Conservation (phyloP, 1,140 invertebrate species). For the Pseudoatta argentina region DNA sequence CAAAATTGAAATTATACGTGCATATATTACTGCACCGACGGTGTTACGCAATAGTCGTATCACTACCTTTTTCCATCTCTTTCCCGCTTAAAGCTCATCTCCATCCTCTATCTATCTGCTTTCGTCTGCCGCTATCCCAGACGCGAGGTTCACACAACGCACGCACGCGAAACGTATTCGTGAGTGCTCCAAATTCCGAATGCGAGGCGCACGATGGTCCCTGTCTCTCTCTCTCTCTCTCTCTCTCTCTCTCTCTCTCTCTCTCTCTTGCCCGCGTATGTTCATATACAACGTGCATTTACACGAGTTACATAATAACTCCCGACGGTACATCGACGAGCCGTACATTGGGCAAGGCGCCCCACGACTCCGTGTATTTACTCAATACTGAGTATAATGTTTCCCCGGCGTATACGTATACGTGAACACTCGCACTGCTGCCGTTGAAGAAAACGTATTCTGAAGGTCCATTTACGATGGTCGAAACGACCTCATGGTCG, state of each 20-base stretch:
- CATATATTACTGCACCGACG: slow-evolving; percentile 14
- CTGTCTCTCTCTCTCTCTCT: background rate
- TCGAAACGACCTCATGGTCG: background rate
- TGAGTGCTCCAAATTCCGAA: slow-evolving; percentile 46
- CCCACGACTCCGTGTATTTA: slow-evolving; percentile 60
- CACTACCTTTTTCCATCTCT: background rate
- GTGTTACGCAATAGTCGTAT: slow-evolving; percentile 30
- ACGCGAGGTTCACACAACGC: background rate
- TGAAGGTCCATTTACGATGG: slow-evolving; percentile 46
- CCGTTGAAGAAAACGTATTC: slow-evolving; percentile 49
- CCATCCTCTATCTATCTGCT: background rate
- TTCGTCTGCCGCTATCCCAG: background rate
- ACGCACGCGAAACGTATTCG: slow-evolving; percentile 16
- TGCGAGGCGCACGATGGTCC: slow-evolving; percentile 21
- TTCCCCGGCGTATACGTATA: slow-evolving; percentile 52
- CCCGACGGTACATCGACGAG: slow-evolving; percentile 70
- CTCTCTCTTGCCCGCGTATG: background rate
- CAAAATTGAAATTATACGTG: slow-evolving; percentile 48
- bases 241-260: too few relatives aligned
- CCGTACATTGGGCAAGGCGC: slow-evolving; percentile 58
- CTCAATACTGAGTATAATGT: slow-evolving; percentile 67
- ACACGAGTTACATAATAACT: slow-evolving; percentile 71
- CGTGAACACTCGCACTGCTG: slow-evolving; percentile 19
- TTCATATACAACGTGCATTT: slow-evolving; percentile 38
- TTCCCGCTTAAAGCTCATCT: background rate